These are phyloP conservation scores for Thaleichthys pacificus DNA, from an alignment of 2,797 vertebrate genomes.

Conservation along the genomic window DNA sequence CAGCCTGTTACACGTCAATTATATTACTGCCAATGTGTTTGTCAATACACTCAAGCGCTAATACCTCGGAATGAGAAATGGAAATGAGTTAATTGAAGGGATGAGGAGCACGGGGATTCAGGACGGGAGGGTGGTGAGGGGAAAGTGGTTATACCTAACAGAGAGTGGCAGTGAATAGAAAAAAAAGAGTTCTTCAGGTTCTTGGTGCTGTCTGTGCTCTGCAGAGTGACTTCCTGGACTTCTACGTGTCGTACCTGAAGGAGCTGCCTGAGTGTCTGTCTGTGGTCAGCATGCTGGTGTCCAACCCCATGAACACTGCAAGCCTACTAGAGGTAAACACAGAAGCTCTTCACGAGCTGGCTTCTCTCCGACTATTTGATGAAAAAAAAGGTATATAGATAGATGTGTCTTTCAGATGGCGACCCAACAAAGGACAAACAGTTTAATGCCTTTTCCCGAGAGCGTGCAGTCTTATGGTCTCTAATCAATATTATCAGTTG, in stretches of 20 bases:
- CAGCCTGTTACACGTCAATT: slow-evolving; percentile 4
- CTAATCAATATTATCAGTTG: not conserved
- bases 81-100: slow-evolving; percentile 34
- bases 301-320: slow-evolving; percentile 29
- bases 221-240: slow-evolving; percentile 95
- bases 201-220: slow-evolving; percentile 11
- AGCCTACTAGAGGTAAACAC: slow-evolving; percentile 6
- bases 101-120: not conserved
- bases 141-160: not conserved
- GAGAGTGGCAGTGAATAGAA: no score
- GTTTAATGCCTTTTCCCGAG: no score
- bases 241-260: slow-evolving; percentile 92
- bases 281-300: slow-evolving; percentile 77
- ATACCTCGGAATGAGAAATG: slow-evolving; percentile 16
- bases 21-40: slow-evolving; percentile 28
- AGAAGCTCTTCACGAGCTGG: not conserved
- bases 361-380: not conserved
- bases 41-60: no score
- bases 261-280: slow-evolving; percentile 94
- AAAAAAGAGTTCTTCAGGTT: not conserved
- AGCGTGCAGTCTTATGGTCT: no score
- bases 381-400: no score
- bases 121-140: not conserved
- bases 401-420: no score
- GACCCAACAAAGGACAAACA: no score